Base-by-base conservation (phyloP, 2,888 invertebrate species). In the Fragum sueziense region DNA sequence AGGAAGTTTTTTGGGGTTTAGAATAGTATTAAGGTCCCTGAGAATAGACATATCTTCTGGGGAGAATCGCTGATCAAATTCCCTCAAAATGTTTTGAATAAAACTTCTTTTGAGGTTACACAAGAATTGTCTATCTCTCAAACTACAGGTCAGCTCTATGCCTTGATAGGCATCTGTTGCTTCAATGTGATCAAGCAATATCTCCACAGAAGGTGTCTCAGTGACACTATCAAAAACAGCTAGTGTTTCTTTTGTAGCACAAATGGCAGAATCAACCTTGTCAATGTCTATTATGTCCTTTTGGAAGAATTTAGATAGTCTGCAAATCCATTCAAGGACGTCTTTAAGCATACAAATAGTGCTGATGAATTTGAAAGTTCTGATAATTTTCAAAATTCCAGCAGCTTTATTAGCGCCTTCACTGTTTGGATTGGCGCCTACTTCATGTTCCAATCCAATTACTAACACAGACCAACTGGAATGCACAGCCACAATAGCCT, bases 21-120 rank as follows among this genome's bases (percentile, higher is more conserved):
- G 31, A 6, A 80, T 7, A 4, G 1, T 22, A 37, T 76, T 73
- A 11, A 76, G 33, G 9, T 74, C 61, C 29, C 74, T 70, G 25
- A 77, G 41, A 31, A 70, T 61, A 7, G 29, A 41, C 71, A 76
- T 31, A 34, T 74, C 74, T n/a, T 70, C 27, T n/a, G 59, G 31
- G 20, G 80, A 76, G 52, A 76, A 80, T 22, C 80, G 61, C 22
- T 74, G 22, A 31, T 71, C 52, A 57, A 76, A 74, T 41, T 80
- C 73, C 34, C 2, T 4, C 22, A 74, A 6, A 3, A 76, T 59
- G 27, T 80, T 65, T 29, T 29, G 54, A 33, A 67, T 37, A 76
- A 71, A 74, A 0, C 17, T 14, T 52, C 34, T 57, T 47, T 65
- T 70, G 17, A 80, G n/a, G 37, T 29, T 41, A 14, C 2, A 22